Evolutionary conservation across 2,113 vertebrate genomes (phyloP), one percentile per base, ranked within the genome.

Genomic region (Romanogobio albipinnatus): DNA sequence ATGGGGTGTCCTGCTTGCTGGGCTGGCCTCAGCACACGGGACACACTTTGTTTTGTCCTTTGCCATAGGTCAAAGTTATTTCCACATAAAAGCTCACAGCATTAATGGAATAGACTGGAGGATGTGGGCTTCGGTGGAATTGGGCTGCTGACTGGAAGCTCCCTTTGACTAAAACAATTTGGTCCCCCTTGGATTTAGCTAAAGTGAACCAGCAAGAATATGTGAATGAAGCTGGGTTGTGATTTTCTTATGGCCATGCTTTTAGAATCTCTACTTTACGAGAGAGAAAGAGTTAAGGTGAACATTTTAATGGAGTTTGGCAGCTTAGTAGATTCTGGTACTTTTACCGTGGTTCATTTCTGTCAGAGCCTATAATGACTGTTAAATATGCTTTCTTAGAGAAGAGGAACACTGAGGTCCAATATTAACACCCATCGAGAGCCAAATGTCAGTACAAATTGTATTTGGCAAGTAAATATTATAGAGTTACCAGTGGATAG

Each of bases 51-150:
- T 86, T 86, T 86, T 81, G 64, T 39, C 73, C 76, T 81, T 81
- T 29, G 75, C 71, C n/a, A 66, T 61, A 45, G 9, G 14, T 43
- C 77, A 58, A 84, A 71, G 76, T 86, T 86, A 81, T 83, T 74
- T 56, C 58, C 83, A 85, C 85, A 84, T 88, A 87, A 87, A 84
- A 71, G 87, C 74, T 59, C 43, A 47, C 73, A 74, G 24, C 56
- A 74, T 77, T 77, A 84, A 84, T 75, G 45, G 66, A 80, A 79
- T 58, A 61, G 59, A 75, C 68, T 77, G 26, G 56, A 85, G 22
- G 24, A 79, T 45, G 33, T 71, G 33, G 15, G 43, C 81, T 61
- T 53, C 4, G 4, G 24, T 53, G 36, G 56, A 59, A 77, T 81
- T n/a, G 43, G 39, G 45, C 51, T 71, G 81, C 73, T 29, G 24